A percentile compares a stretch with the other conserved stretches of the same genome.
These are phyloP conservation scores for Enoplosus armatus DNA, from an alignment of 2,797 vertebrate species.

Conservation along the genomic window DNA sequence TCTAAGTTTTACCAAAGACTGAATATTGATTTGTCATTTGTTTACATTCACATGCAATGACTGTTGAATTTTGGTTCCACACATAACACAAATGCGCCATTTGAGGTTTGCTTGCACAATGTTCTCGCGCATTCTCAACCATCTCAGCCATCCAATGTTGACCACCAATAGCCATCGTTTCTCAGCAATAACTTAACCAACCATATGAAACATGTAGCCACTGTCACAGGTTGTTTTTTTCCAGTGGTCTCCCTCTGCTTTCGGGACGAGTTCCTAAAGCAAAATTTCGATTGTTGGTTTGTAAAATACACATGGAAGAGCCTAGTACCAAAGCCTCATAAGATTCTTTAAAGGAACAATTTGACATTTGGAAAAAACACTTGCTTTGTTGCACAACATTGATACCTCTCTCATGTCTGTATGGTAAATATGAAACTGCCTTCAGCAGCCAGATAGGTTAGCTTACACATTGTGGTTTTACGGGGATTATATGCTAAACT, in stretches of 20 bases:
- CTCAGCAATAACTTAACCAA: not conserved
- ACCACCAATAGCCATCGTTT: not conserved
- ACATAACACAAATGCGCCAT: no score
- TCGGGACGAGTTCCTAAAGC: not conserved
- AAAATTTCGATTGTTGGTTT: not conserved
- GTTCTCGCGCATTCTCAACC: not conserved
- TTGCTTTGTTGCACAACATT: not conserved
- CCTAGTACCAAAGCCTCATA: no score
- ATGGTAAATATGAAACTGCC: not conserved
- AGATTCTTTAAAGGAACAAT: not conserved
- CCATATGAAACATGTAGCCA: not conserved
- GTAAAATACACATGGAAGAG: no score
- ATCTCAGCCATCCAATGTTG: not conserved
- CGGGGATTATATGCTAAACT: no score
- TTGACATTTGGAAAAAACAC: not conserved
- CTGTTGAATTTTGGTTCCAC: no score
- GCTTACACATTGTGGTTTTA: not conserved
- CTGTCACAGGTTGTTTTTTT: not conserved
- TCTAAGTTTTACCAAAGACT: not conserved
- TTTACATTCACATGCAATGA: conserved; percentile 13
- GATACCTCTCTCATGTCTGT: not conserved
- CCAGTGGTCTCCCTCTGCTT: not conserved
- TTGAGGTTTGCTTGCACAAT: no score
- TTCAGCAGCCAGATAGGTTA: not conserved
- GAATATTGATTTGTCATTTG: not conserved